These are phyloP conservation scores for Drosophila nebulosa DNA, from an alignment of 1,140 invertebrate genomes.

Conservation along the genomic window DNA sequence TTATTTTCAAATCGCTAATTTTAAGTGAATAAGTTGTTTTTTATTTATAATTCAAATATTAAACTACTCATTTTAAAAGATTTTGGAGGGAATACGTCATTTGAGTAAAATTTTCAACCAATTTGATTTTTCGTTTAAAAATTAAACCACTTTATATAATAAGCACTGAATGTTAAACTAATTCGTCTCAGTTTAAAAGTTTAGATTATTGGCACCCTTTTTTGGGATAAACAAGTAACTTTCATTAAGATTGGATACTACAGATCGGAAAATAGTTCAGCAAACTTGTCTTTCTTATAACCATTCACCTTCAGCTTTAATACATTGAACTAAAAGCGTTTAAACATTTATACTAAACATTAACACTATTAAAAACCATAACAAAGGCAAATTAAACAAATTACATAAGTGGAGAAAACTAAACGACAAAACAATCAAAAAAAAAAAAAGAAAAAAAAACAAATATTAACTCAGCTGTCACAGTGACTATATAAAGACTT, in stretches of 20 bases:
- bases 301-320: background rate
- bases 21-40: too few relatives aligned
- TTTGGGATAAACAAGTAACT: too few relatives aligned
- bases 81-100: too few relatives aligned
- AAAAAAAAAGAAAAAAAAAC: background rate
- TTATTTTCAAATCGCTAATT: too few relatives aligned
- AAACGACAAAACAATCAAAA: background rate
- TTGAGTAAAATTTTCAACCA: too few relatives aligned
- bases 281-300: background rate
- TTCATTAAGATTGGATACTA: background rate
- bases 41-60: too few relatives aligned
- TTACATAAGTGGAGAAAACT: constrained; percentile 1
- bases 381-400: constrained; percentile 8
- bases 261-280: background rate
- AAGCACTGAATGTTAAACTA: too few relatives aligned
- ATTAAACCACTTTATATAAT: too few relatives aligned
- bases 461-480: background rate
- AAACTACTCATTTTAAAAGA: too few relatives aligned
- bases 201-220: too few relatives aligned
- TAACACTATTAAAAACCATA: constrained; percentile 16
- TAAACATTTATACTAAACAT: constrained; percentile 6
- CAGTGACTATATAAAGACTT: background rate
- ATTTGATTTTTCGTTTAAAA: too few relatives aligned
- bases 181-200: too few relatives aligned
- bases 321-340: background rate